Base-by-base conservation (phyloP, 2,888 invertebrate species). In the Agrotis clavis region DNA sequence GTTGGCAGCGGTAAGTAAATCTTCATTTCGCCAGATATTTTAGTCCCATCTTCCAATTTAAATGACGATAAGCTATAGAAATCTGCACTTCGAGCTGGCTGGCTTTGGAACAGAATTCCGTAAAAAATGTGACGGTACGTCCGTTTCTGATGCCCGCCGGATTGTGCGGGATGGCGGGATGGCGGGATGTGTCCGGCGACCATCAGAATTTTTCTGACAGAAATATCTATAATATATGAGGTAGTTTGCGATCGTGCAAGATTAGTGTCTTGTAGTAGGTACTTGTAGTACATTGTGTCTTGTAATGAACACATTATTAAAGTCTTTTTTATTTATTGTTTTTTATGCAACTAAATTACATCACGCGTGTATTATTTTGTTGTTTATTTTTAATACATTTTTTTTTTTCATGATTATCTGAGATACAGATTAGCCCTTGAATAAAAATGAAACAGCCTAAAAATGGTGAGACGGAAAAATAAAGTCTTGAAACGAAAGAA, bases 401-500 rank as follows among this genome's bases (percentile, higher is more conserved):
- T 53, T 65, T 74, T 78, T 79, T 68, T 67, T 71, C 18, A 50
- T 68, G 41, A 4, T 16, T 71, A 61, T 35, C 64, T 81, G 62
- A 77, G 51, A 63, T 63, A 77, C 74, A 70, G 74, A 47, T 79
- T 69, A 65, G 59, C 25, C 41, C 50, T 74, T 41, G 35, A 76
- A 69, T 84, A 86, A 86, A 61, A 74, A 90, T 88, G 87, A 82
- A 68, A 68, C 41, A 19, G 53, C 16, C 53, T 25, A 71, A 89
- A 71, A 73, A 93, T 92, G 92, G 88, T 90, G 21, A 60, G 64
- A 60, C 88, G 73, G 72, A 92, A 88, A 84, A 91, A 87, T 81
- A 90, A 81, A 74, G 60, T 50, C 70, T 71, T 74, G 64, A 89
- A 84, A 74, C 88, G 84, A 79, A 89, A 86, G 77, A 90, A 88